These are phyloP conservation scores for Magallana ariakensis DNA, from an alignment of 1,140 invertebrate species.

Conservation along the genomic window DNA sequence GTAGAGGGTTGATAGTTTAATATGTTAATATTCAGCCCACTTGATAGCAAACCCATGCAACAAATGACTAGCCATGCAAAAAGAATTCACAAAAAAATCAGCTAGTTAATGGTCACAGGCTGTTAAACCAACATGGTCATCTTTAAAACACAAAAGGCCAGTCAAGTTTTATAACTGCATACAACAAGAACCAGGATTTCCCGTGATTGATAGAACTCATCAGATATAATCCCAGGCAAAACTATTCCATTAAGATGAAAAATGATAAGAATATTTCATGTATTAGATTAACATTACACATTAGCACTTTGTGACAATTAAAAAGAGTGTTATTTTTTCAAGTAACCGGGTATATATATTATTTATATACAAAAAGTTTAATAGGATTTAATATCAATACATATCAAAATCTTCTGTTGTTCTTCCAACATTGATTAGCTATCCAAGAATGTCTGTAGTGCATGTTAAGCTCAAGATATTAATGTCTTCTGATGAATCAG, in stretches of 20 bases:
- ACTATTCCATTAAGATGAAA: neutral
- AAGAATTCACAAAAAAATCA: neutral
- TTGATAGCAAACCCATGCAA: neutral
- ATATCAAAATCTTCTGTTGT: no score
- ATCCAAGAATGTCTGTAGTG: no score
- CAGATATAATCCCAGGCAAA: neutral
- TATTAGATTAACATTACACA: neutral
- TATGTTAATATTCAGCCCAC: neutral
- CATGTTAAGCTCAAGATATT: no score
- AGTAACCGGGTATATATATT: no score
- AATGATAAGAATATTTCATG: neutral
- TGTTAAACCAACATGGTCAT: neutral
- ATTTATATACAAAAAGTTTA: no score
- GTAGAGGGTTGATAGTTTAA: neutral
- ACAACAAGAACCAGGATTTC: neutral
- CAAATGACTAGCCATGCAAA: conserved; percentile 6
- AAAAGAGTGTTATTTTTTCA: no score
- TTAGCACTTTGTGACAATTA: no score
- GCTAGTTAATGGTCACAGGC: neutral
- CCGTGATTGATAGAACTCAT: neutral
- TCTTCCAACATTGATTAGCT: no score
- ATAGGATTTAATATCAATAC: no score
- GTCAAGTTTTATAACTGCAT: neutral
- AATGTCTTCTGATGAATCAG: no score
- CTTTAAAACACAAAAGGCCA: neutral